A percentile compares a stretch with the other conserved stretches of the same genome.
Conservation (phyloP, 2,113 vertebrate genomes). For the Antigone vipio region DNA sequence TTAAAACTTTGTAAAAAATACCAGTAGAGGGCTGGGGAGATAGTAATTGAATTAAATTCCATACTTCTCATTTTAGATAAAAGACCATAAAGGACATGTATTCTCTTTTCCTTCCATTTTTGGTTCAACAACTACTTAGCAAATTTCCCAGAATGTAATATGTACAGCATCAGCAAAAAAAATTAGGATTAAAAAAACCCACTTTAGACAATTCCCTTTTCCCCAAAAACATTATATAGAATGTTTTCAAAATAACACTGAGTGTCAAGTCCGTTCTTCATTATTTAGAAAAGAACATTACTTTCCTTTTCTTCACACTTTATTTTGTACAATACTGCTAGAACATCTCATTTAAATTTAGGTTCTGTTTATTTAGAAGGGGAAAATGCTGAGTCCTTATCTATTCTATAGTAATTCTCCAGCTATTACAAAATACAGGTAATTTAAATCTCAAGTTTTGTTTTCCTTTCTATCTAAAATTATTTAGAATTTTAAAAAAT, state of each 20-base stretch:
- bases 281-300: background rate
- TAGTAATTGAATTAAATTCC: slow-evolving; percentile 14
- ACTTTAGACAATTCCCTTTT: background rate
- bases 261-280: background rate
- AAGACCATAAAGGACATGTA: background rate
- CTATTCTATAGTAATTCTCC: background rate
- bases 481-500: background rate
- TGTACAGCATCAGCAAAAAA: background rate
- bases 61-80: background rate
- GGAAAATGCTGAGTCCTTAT: background rate
- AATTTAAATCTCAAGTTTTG: background rate
- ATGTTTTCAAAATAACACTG: background rate
- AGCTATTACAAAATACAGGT: background rate
- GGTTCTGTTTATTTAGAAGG: background rate
- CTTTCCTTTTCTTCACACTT: background rate
- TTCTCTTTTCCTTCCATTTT: slow-evolving; percentile 38
- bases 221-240: background rate
- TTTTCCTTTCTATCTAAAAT: background rate
- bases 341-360: slow-evolving; percentile 3
- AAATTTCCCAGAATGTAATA: background rate
- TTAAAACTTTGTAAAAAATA: slow-evolving; percentile 38
- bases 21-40: background rate
- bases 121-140: slow-evolving; percentile 36
- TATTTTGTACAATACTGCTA: background rate
- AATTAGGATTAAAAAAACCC: background rate